Evolutionary conservation across 2,888 invertebrate species (phyloP), one percentile per base, ranked within the genome.

Genomic region (Himalopsyche kuldschensis): DNA sequence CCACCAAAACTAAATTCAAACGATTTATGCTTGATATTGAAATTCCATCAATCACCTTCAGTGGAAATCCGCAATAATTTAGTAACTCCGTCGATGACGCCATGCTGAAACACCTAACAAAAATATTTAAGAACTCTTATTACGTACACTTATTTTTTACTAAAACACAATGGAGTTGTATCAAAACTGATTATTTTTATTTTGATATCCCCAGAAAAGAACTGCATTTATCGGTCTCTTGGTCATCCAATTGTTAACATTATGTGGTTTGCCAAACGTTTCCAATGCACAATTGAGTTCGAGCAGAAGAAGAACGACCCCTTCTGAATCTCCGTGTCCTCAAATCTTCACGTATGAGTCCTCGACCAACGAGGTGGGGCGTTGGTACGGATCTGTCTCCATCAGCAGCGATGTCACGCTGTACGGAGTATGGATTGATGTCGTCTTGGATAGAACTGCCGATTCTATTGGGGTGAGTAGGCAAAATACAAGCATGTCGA

Each of bases 361-460:
- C 0, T 90, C 91, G 0, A 90, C 91, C 0, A 89, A 90, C 0
- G 93, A 93, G 87, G 89, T 90, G 0, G 93, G 93, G 46, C 88
- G 93, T 41, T 94, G 94, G 94, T 94, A 93, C 87, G 94, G 94
- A 0, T 91, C 91, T 2, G 90, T 94, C n/a, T 91, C 92, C 85
- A 88, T 94, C 1, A 91, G 91, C 24, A 93, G 93, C 0, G 91
- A 92, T 79, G 93, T 93, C 87, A 92, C 91, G 0, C 89, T 94
- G 1, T 91, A 92, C 81, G 94, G 94, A 0, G 88, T 94, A 4
- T 93, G 93, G 92, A 88, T 94, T 11, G 92, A 92, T 81, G 89
- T 94, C 0, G 91, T 91, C 30, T 88, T 94, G 79, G 94, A 94
- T 87, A 89, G 90, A 80, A 92, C 92, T 83, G 93, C 93, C n/a